Evolutionary conservation across 2,797 vertebrate species (phyloP).

Genomic region (Mus spretus): DNA sequence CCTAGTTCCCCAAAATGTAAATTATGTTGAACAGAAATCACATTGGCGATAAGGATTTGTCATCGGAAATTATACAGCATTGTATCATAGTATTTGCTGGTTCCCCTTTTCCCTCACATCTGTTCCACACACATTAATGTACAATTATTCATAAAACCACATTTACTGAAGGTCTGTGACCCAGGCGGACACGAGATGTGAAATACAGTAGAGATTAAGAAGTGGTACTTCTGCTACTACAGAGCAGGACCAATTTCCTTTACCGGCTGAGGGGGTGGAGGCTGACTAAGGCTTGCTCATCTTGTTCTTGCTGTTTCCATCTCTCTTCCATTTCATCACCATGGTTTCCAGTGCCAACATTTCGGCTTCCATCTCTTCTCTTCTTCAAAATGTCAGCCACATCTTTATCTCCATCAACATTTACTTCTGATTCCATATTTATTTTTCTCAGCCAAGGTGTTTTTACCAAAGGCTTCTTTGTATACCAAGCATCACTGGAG

Average conservation of each 20-base stretch:
- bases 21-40: conserved; percentile 31
- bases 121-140: not conserved
- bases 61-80: not conserved
- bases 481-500: not conserved
- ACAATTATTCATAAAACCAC: conserved; percentile 33
- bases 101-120: not conserved
- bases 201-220: conserved; percentile 13
- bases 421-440: not conserved
- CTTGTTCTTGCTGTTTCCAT: not conserved
- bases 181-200: not conserved
- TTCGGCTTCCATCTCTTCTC: not conserved
- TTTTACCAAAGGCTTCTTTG: not conserved
- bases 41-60: conserved; percentile 17
- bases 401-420: not conserved
- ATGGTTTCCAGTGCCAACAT: not conserved
- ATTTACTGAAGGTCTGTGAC: not conserved
- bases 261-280: not conserved
- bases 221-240: not conserved
- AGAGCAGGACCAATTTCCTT: not conserved
- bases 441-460: not conserved
- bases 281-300: not conserved
- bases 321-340: not conserved
- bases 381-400: conserved; percentile 29
- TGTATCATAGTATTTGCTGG: not conserved
- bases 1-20: not conserved